These are phyloP conservation scores for Endomychus coccineus DNA, from an alignment of 2,888 invertebrate genomes.

Conservation along the genomic window DNA sequence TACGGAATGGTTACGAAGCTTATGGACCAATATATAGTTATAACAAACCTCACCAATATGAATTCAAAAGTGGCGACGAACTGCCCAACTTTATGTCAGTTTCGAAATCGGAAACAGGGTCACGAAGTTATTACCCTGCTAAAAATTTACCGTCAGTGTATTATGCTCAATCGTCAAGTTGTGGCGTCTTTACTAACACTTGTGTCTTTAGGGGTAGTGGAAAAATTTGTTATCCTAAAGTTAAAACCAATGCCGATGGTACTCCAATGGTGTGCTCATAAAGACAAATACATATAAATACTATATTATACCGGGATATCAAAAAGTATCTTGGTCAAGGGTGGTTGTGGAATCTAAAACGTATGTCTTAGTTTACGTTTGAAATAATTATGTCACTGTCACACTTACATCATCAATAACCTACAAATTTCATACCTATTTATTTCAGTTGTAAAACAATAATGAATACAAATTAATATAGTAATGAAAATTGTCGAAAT, in stretches of 20 bases:
- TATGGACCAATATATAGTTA: constrained; percentile 38
- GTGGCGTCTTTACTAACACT: constrained; percentile 80
- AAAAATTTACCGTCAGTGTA: constrained; percentile 72
- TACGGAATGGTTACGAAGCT: constrained; percentile 33
- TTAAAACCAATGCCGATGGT: constrained; percentile 69
- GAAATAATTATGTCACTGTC: too few species aligned
- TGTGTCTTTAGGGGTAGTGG: constrained; percentile 74
- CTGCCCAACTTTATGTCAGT: constrained; percentile 67
- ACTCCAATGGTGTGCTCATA: constrained; percentile 58
- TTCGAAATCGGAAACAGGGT: constrained; percentile 71
- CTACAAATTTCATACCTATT: too few species aligned
- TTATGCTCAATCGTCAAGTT: constrained; percentile 79
- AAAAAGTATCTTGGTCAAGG: too few species aligned
- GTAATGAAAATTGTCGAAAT: too few species aligned
- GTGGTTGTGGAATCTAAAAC: too few species aligned
- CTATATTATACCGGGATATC: too few species aligned
- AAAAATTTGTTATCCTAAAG: constrained; percentile 75
- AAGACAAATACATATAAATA: too few species aligned
- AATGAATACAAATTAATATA: too few species aligned
- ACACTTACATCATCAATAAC: too few species aligned
- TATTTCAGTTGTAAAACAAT: too few species aligned
- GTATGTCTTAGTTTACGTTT: too few species aligned
- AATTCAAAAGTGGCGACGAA: constrained; percentile 38
- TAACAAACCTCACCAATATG: constrained; percentile 34
- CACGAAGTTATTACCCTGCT: constrained; percentile 50